A percentile compares a stretch with the other conserved stretches of the same genome.
Conservation (phyloP, 2,113 vertebrate genomes). For the Prunella himalayana region DNA sequence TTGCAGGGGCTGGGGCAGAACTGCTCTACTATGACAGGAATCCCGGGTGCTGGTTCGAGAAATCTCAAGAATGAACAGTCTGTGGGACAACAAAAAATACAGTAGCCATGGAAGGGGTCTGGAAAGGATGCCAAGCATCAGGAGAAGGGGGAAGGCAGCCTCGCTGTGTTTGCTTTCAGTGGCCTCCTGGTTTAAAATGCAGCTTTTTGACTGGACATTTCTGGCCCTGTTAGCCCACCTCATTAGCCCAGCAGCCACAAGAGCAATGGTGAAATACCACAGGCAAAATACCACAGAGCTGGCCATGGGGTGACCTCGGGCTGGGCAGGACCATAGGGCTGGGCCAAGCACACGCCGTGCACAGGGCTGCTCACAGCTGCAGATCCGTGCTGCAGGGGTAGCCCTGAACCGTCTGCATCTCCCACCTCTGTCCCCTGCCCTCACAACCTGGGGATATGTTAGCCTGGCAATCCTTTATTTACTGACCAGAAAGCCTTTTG, state of each 20-base stretch:
- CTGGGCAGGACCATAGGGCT: fast-evolving
- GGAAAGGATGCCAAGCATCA: neutral
- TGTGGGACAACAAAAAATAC: neutral
- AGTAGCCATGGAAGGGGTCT: neutral
- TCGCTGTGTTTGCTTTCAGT: fast-evolving
- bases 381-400: fast-evolving
- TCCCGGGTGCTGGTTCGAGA: fast-evolving
- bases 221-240: neutral
- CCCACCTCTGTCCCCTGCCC: neutral
- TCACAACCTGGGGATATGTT: fast-evolving
- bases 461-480: neutral
- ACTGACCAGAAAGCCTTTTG: neutral
- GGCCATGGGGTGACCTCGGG: fast-evolving
- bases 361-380: fast-evolving
- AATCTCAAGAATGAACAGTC: neutral
- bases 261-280: neutral
- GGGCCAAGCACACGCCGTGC: fast-evolving
- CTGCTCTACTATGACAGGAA: neutral
- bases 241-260: neutral
- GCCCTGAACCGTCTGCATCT: neutral
- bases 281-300: neutral
- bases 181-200: neutral
- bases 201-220: neutral
- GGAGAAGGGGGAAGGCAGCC: neutral
- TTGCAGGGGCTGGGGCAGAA: neutral